phyloP scores from a whole-genome alignment of 2,113 vertebrate species.

The Nettapus auritus region DNA sequence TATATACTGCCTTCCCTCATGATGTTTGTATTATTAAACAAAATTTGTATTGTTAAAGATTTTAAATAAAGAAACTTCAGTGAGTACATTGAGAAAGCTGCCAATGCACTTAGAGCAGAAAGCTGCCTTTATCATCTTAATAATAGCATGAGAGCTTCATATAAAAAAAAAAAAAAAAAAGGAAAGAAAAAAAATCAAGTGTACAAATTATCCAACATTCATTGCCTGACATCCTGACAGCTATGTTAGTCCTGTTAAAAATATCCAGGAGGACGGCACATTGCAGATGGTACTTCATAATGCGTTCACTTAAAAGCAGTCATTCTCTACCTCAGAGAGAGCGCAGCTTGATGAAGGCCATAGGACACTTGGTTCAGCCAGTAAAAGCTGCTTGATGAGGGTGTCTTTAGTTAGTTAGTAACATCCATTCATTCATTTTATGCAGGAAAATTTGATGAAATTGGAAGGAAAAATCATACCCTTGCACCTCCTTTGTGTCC shows the following conservation, averaged over 20 bases:
- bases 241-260: conserved; percentile 72
- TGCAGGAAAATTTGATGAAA: conserved; percentile 34
- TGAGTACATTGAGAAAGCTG: neutral
- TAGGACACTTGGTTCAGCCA: conserved; percentile 65
- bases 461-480: conserved; percentile 48
- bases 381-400: conserved; percentile 67
- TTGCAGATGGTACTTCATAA: conserved; percentile 69
- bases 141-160: conserved; percentile 39
- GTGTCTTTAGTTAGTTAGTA: conserved; percentile 19
- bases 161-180: neutral
- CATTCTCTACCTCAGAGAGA: conserved; percentile 54
- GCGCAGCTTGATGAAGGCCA: conserved; percentile 63
- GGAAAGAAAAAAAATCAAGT: neutral
- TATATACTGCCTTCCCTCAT: neutral
- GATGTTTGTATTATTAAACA: conserved; percentile 12
- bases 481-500: conserved; percentile 15
- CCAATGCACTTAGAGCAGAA: conserved; percentile 37
- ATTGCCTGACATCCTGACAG: conserved; percentile 68
- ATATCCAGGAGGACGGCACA: conserved; percentile 61
- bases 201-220: conserved; percentile 64
- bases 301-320: conserved; percentile 49
- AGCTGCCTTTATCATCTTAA: conserved; percentile 34
- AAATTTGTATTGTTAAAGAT: conserved; percentile 8
- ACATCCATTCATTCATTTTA: conserved; percentile 60
- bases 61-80: conserved; percentile 1